phyloP scores from a whole-genome alignment of 2,113 vertebrate genomes.

The Phyllopteryx taeniolatus region DNA sequence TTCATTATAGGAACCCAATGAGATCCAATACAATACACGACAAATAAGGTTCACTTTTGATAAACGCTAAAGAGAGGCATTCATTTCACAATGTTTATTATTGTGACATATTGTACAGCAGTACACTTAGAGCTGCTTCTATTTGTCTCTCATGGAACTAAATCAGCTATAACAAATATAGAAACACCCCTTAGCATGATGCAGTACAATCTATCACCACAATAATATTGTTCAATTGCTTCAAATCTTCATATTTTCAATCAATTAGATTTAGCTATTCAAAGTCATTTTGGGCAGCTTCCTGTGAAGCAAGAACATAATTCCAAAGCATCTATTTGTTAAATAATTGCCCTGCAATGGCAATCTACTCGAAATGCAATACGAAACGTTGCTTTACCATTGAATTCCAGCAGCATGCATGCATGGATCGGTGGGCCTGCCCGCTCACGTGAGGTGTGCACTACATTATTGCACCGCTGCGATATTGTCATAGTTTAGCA shows the following conservation, averaged over 20 bases:
- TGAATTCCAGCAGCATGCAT: slow-evolving; percentile 42
- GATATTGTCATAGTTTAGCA: slow-evolving; percentile 59
- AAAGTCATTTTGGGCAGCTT: too few species aligned
- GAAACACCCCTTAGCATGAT: too few species aligned
- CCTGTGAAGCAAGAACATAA: not conserved
- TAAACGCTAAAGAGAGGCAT: not conserved
- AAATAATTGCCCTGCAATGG: not conserved
- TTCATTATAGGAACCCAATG: not conserved
- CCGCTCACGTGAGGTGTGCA: slow-evolving; percentile 49
- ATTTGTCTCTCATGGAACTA: too few species aligned
- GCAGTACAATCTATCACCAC: too few species aligned
- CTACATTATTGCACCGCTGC: slow-evolving; percentile 16
- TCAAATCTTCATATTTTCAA: too few species aligned
- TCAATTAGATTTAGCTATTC: too few species aligned
- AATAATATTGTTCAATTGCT: too few species aligned
- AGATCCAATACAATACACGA: not conserved
- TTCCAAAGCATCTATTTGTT: not conserved
- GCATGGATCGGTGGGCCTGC: slow-evolving; percentile 20
- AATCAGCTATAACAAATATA: too few species aligned
- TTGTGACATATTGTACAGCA: too few species aligned
- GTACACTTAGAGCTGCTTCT: too few species aligned
- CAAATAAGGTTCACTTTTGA: not conserved
- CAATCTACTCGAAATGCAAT: not conserved
- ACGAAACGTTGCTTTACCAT: slow-evolving; percentile 1
- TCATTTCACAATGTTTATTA: too few species aligned